Base-by-base conservation (phyloP, 2,113 vertebrate genomes). In the Benitochromis conjunctus region DNA sequence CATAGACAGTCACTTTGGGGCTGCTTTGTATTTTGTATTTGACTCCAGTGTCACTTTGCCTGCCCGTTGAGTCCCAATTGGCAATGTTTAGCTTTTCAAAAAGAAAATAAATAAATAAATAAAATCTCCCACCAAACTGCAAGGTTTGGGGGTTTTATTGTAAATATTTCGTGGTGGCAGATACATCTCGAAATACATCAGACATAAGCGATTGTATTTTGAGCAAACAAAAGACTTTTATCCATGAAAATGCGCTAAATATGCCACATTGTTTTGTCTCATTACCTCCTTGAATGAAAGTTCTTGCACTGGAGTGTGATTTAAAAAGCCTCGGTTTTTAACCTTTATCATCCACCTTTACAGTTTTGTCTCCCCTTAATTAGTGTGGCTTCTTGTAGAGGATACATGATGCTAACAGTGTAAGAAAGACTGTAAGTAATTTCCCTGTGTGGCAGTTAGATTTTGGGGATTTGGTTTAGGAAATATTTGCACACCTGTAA, bases 1-100 rank as follows among this genome's bases (percentile, higher is more conserved):
- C 86, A 78, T 31, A 87, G 89, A 85, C 83, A 87, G 86, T 87
- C 90, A 86, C 85, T 83, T 66, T 90, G 79, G 89, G 79, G 80
- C 80, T 43, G 84, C 88, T 90, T 88, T 86, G 81, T 85, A 4
- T 89, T 88, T 86, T 10, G 24, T 80, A 53, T 88, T 87, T 88
- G 88, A 91, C 83, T 91, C 84, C 80, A 0, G 81, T 90, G 90
- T 90, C 88, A 85, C 83, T 85, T 85, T 48, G 62, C 29, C 64
- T 83, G 56, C 80, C 86, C 80, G 76, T 88, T 57, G 57, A 82
- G 71, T 90, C 85, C 77, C 87, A 77, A n/a, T 79, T 9, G 53
- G 80, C 56, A 34, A 58, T 21, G 3, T 87, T 89, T 74, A 82
- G 57, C 78, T 84, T 60, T 79, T 53, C 10, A 31, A 31, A 83